phyloP scores from a whole-genome alignment of 2,113 vertebrate species.

The Nyctibius bracteatus region DNA sequence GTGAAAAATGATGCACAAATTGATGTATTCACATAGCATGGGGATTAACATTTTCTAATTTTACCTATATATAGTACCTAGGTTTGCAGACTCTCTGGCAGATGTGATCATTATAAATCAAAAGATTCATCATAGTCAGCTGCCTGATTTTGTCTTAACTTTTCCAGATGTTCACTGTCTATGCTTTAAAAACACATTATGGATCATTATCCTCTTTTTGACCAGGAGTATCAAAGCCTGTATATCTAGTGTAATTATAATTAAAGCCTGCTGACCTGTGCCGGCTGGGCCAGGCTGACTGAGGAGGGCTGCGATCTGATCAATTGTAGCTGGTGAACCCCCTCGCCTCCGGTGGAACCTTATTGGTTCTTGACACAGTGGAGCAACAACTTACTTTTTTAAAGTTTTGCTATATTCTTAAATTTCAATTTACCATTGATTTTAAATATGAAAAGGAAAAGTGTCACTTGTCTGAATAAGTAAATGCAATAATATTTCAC shows the following conservation, averaged over 20 bases:
- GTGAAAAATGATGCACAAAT: slow-evolving; percentile 44
- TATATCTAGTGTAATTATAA: not conserved
- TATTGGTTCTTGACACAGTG: too few relatives aligned
- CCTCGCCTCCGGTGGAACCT: too few relatives aligned
- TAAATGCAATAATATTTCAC: not conserved
- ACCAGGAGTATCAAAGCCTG: not conserved
- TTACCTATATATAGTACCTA: not conserved
- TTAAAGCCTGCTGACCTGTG: too few relatives aligned
- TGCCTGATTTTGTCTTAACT: slow-evolving; percentile 28
- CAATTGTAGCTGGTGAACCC: too few relatives aligned
- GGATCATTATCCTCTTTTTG: not conserved
- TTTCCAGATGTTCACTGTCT: slow-evolving; percentile 26
- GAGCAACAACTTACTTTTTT: not conserved
- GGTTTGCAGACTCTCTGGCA: slow-evolving; percentile 21
- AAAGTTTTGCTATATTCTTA: not conserved
- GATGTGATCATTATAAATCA: slow-evolving; percentile 40
- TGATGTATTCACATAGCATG: not conserved
- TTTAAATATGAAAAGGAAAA: not conserved
- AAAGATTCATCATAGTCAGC: slow-evolving; percentile 26
- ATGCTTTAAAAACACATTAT: slow-evolving; percentile 23
- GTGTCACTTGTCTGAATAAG: not conserved
- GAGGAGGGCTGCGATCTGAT: too few relatives aligned
- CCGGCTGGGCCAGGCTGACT: too few relatives aligned
- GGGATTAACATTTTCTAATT: slow-evolving; percentile 27
- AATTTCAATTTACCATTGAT: not conserved